These are phyloP conservation scores for Gallinago jamesoni DNA, from an alignment of 2,113 vertebrate genomes.

Conservation along the genomic window DNA sequence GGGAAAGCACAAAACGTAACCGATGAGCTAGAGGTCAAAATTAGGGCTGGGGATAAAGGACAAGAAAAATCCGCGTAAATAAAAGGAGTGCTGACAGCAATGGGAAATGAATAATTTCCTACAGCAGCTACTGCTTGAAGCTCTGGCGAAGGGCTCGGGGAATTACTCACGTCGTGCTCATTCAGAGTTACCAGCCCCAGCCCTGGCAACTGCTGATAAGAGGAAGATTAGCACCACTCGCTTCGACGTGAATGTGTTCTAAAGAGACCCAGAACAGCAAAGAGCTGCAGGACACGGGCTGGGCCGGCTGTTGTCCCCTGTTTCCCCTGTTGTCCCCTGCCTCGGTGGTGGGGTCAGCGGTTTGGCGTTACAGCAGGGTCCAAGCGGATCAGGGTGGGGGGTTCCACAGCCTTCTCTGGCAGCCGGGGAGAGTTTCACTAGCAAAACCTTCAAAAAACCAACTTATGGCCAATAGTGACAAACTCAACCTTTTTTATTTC, in stretches of 20 bases:
- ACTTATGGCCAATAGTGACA: background rate
- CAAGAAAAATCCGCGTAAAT: constrained; percentile 2
- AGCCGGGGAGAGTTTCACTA: background rate
- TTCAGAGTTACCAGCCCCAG: background rate
- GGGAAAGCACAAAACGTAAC: background rate
- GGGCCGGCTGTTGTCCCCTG: too few relatives aligned
- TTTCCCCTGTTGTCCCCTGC: rapidly evolving
- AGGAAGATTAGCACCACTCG: background rate
- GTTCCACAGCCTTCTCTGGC: background rate
- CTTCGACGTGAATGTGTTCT: background rate
- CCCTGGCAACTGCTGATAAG: constrained; percentile 33
- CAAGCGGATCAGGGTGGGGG: rapidly evolving
- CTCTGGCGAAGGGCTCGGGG: background rate
- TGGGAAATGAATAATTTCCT: background rate
- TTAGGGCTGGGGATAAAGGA: constrained; percentile 8
- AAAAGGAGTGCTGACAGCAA: constrained; percentile 40
- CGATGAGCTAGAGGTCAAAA: background rate
- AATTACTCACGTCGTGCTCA: constrained; percentile 15
- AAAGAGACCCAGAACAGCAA: background rate
- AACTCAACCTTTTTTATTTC: background rate
- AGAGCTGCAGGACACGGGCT: background rate
- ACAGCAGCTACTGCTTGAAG: background rate
- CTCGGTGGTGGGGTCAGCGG: rapidly evolving
- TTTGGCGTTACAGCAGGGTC: background rate
- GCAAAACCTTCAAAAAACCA: background rate